Conservation (phyloP, 1,140 invertebrate species). For the Psix sp. region DNA sequence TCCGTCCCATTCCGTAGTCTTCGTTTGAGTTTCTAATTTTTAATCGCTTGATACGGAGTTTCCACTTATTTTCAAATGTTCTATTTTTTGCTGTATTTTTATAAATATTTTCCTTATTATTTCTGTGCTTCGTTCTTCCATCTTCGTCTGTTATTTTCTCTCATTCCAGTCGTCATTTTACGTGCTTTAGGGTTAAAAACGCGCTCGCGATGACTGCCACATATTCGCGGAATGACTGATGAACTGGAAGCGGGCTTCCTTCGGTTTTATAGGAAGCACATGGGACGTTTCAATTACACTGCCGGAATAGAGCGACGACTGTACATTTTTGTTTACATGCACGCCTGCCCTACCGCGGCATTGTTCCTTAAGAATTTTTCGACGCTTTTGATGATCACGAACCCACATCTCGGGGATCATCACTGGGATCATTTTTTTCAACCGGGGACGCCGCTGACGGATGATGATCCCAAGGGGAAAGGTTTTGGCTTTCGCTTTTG, state of each 20-base stretch:
- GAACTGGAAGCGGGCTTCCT: slow-evolving; percentile 70
- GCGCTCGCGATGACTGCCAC: slow-evolving; percentile 67
- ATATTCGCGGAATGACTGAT: slow-evolving; percentile 71
- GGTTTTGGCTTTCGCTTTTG: slow-evolving; percentile 19
- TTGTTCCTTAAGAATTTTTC: slow-evolving; percentile 43
- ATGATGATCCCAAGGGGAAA: slow-evolving; percentile 34
- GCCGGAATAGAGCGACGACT: slow-evolving; percentile 23
- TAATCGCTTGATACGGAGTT: too few species aligned
- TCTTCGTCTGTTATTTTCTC: slow-evolving; percentile 22
- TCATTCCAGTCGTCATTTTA: slow-evolving; percentile 50
- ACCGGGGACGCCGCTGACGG: slow-evolving; percentile 21
- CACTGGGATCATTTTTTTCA: slow-evolving; percentile 6
- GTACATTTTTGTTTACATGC: slow-evolving; percentile 37
- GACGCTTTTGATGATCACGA: slow-evolving; percentile 32
- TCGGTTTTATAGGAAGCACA: slow-evolving; percentile 65
- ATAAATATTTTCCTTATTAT: neutral
- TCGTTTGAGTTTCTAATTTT: too few species aligned
- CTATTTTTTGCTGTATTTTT: slow-evolving; percentile 8
- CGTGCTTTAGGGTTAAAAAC: slow-evolving; percentile 67
- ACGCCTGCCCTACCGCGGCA: slow-evolving; percentile 10
- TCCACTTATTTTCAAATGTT: too few species aligned
- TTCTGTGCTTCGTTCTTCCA: slow-evolving; percentile 4
- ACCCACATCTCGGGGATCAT: slow-evolving; percentile 21
- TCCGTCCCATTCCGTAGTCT: too few species aligned
- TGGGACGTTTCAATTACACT: slow-evolving; percentile 73